Evolutionary conservation across 2,113 vertebrate genomes (phyloP), one percentile per base, ranked within the genome.

Genomic region (Girardinichthys multiradiatus): DNA sequence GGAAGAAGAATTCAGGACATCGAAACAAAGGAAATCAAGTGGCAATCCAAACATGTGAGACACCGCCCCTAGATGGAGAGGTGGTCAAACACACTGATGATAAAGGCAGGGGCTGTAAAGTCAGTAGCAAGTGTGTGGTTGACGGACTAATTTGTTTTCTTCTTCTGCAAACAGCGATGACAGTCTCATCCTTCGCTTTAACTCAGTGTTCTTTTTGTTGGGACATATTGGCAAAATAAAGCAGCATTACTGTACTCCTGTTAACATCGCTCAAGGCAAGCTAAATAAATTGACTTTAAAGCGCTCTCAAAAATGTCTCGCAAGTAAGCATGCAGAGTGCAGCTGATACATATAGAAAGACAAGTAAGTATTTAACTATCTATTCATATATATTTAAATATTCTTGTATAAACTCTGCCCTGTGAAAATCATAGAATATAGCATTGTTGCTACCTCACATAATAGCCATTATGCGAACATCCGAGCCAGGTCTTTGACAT

Each of bases 241-340:
- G 70, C 68, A 86, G 72, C 66, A 76, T 65, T 65, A 60, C 87
- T 84, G 79, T 74, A 82, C 67, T 85, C 85, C 78, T 35, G 33
- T 76, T 81, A 17, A 82, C 86, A 71, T 72, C 60, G 69, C 80
- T 82, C 87, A 85, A 91, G 83, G 88, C 91, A 89, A 91, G 90
- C 92, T 64, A 87, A 91, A 91, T 83, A 70, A 92, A 88, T 89
- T 87, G 74, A 85, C 26, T 9, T 77, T 83, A 15, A 90, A 86
- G 86, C 87, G 82, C 83, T 89, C 83, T 87, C 87, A 76, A 79
- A 86, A 91, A 87, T 85, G 78, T 87, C 79, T 89, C 76, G 88
- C 92, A 92, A 94, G 90, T 91, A 88, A 92, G 91, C 94, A 88
- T 94, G 92, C 93, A 93, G 82, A 92, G 89, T 91, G 91, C 90